Conservation (phyloP, 2,797 vertebrate species). For the Alcedo atthis region DNA sequence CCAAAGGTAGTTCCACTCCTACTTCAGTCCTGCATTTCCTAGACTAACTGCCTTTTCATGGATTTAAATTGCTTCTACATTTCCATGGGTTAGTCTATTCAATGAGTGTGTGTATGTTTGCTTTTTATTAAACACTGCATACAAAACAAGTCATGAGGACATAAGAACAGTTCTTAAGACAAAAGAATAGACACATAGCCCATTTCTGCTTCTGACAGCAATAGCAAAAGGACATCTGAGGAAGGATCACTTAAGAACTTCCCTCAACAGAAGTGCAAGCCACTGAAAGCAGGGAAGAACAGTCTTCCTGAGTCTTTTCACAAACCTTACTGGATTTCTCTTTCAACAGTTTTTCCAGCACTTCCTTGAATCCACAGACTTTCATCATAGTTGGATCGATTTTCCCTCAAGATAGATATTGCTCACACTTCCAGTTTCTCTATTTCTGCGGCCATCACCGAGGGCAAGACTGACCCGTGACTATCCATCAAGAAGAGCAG, state of each 20-base stretch:
- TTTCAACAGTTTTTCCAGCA: neutral
- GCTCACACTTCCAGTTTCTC: neutral
- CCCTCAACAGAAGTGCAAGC: neutral
- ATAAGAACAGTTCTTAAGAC: neutral
- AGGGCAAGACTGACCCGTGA: neutral
- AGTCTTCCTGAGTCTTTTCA: neutral
- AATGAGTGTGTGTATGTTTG: neutral
- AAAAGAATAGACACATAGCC: rapidly evolving
- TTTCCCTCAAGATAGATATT: neutral
- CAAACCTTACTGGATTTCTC: neutral
- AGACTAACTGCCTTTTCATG: neutral
- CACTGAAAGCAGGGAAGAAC: neutral
- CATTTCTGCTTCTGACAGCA: neutral
- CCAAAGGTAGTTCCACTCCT: neutral
- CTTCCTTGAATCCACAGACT: neutral
- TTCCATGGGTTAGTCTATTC: neutral
- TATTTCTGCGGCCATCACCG: neutral
- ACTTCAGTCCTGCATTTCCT: too few species aligned
- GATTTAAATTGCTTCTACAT: neutral
- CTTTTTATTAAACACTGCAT: neutral
- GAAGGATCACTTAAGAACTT: neutral
- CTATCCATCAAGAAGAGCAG: neutral
- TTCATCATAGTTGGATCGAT: neutral
- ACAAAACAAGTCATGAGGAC: neutral
- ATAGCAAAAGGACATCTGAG: neutral